Base-by-base conservation (phyloP, 2,113 vertebrate species). In the Calypte anna region DNA sequence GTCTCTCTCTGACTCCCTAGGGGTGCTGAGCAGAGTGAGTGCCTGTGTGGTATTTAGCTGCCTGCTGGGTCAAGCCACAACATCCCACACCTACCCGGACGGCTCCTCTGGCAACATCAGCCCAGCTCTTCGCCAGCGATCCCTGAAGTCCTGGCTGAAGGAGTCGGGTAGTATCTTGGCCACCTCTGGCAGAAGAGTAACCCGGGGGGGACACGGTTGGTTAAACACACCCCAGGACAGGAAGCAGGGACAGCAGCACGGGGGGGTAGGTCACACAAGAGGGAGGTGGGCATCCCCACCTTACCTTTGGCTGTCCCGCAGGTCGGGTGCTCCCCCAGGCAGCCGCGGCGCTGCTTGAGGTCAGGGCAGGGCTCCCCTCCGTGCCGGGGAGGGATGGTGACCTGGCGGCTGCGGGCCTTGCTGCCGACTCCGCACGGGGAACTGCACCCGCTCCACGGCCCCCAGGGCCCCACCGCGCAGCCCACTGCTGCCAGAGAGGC, bases 271-370 rank as follows among this genome's bases (percentile, higher is more conserved):
- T 9, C 50, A 7, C 0, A 1, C 48, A 17, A 3, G 4, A 53
- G 58, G 68, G 25, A 44, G n/a, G 38, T 11, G 3, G 38, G 31
- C 53, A 46, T 10, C 28, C 54, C 38, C 12, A 0, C 10, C 0
- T 91, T 97, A 99, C 99, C 98, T 98, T 98, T 97, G 7, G 98
- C 97, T 0, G 84, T 92, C 57, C 96, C 96, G 74, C 98, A 99
- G 50, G 97, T 67, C 4, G 91, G 91, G 46, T 97, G 96, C 85
- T 98, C 98, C 55, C 98, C 98, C 8, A 98, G 97, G 96, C 99
- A 99, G 40, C 99, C 98, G 10, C 98, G 95, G 11, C 98, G 98
- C 96, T 99, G 99, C 88, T 98, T 98, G 78, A 99, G 98, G 88
- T 99, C 98, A 0, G 98, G 98, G 54, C 98, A 99, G 27, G 98